Percentiles rank a stretch among this genome's conserved stretches.
Conservation (phyloP, 2,888 invertebrate species). For the Miltochrista miniata region DNA sequence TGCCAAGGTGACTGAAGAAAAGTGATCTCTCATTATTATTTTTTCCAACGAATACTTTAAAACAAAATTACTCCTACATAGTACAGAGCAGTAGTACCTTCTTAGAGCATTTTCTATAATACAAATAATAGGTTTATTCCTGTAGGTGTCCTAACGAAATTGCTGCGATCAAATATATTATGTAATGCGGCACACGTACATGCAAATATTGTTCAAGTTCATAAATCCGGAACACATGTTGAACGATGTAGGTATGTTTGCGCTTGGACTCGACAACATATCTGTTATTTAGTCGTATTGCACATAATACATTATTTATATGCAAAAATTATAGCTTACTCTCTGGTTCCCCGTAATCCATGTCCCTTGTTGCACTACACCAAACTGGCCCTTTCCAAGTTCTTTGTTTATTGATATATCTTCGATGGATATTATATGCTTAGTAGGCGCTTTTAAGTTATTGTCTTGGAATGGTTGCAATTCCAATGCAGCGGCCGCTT, state of each 20-base stretch:
- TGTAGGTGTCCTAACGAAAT: not conserved
- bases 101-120: no score
- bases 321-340: slow-evolving; percentile 73
- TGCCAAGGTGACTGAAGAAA: no score
- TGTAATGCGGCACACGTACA: not conserved
- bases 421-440: slow-evolving; percentile 95
- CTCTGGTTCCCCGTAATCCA: slow-evolving; percentile 98
- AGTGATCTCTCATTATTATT: no score
- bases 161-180: not conserved
- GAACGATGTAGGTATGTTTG: not conserved
- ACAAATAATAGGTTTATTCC: no score
- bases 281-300: no score
- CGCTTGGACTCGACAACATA: not conserved
- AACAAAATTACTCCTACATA: no score
- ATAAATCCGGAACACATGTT: not conserved
- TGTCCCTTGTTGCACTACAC: slow-evolving; percentile 98
- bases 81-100: no score
- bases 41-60: no score
- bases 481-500: slow-evolving; percentile 51
- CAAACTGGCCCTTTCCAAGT: slow-evolving; percentile 98
- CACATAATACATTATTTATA: not conserved
- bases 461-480: slow-evolving; percentile 62
- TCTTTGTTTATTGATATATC: slow-evolving; percentile 97
- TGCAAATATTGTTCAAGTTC: not conserved
- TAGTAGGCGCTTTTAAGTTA: slow-evolving; percentile 87